Percentiles rank a stretch among this genome's conserved stretches.
Conservation (phyloP, 1,140 invertebrate genomes). For the Lycorma delicatula region DNA sequence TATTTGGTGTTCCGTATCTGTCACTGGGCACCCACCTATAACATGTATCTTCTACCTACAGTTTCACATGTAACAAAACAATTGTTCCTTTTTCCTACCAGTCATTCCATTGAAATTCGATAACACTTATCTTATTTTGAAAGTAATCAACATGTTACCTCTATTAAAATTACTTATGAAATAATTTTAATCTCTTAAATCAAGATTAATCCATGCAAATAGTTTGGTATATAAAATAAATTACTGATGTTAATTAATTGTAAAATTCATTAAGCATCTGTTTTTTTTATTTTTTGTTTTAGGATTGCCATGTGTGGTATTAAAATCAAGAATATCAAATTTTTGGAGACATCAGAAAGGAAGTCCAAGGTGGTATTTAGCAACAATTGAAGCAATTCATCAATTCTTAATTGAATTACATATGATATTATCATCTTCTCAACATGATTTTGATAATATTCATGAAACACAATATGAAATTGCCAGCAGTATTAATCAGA, state of each 20-base stretch:
- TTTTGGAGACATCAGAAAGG: conserved; percentile 93
- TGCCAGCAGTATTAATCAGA: conserved; percentile 33
- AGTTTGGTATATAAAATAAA: no score
- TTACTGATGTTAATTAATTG: background rate
- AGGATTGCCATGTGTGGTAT: conserved; percentile 64
- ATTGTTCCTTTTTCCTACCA: no score
- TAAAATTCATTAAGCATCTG: background rate
- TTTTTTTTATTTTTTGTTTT: conserved; percentile 24
- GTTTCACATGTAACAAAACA: no score
- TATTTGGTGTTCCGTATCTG: no score
- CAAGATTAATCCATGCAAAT: no score
- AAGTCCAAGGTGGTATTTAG: conserved; percentile 82
- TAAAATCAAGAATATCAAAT: conserved; percentile 74
- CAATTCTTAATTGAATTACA: conserved; percentile 82
- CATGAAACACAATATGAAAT: conserved; percentile 30
- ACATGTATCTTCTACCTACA: no score
- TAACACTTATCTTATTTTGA: no score
- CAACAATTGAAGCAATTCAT: conserved; percentile 91
- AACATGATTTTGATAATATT: conserved; percentile 40
- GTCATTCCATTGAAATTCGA: no score
- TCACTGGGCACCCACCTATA: no score
- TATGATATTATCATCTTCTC: conserved; percentile 39
- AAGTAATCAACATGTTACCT: no score
- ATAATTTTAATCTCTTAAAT: no score
- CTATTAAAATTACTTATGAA: no score